Base-by-base conservation (phyloP, 1,140 invertebrate species). In the Diabrotica undecimpunctata region DNA sequence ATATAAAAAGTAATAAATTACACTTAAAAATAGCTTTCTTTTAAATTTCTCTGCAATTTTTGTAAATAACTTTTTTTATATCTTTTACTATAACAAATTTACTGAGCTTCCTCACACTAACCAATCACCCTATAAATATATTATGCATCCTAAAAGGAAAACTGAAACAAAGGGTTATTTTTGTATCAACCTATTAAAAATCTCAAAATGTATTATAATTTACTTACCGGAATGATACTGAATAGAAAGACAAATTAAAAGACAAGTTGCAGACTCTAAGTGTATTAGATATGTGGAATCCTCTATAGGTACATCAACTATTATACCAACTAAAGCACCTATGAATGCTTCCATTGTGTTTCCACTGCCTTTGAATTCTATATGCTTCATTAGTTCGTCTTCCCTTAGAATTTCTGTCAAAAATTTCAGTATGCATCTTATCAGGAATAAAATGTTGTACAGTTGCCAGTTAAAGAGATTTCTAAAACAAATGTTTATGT, bases 391-490 rank as follows among this genome's bases (percentile, higher is more conserved):
- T 66, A 93, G 81, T 67, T 90, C 87, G 67, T 89, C 87, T 77
- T 93, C 91, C 0, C 86, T 87, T 4, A 90, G 83, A 59, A 86
- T 88, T 78, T 92, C 90, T 9, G 96, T 89, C 52, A 97, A 84
- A 79, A 94, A 97, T 79, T 97, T 98, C 61, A 90, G 86, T 62
- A 96, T 85, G 71, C 88, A 91, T 62, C 96, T 85, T 64, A 98
- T 87, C 13, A 97, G 90, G 75, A 97, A 96, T 38, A 99, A 79
- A 0, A 93, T 92, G 82, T 98, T 98, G 77, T 93, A 94, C 0
- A 94, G 90, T 80, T 98, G 96, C 94, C 95, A 98, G 54, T 92
- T 89, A 71, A 95, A 90, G 79, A 96, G 88, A 70, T 91, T 91
- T 78, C 94, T 97, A 87, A 85, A 64, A 68, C 70, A 67, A 64